phyloP scores from a whole-genome alignment of 1,140 invertebrate species.

The Atta colombica region DNA sequence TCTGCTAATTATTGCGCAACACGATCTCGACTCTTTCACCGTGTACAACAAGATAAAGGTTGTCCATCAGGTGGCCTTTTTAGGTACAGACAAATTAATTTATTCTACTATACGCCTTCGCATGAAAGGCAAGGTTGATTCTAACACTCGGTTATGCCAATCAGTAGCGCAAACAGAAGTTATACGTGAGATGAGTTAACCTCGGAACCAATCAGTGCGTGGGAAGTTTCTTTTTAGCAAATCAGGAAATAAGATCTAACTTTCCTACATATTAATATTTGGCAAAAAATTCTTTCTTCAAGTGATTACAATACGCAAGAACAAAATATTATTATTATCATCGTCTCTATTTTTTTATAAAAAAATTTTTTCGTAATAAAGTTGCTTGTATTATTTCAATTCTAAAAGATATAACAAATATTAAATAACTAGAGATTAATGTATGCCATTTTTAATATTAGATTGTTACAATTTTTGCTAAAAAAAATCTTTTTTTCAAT shows the following conservation, averaged over 20 bases:
- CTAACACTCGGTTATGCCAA: constrained; percentile 57
- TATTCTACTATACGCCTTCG: constrained; percentile 54
- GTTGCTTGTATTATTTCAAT: background rate
- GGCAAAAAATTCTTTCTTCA: background rate
- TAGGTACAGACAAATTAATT: constrained; percentile 73
- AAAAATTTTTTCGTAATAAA: background rate
- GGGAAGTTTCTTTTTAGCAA: constrained; percentile 38
- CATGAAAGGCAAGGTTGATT: constrained; percentile 58
- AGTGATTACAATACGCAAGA: background rate
- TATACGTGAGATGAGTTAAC: constrained; percentile 67
- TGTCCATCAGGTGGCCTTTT: constrained; percentile 67
- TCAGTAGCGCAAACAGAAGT: constrained; percentile 74
- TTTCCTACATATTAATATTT: background rate
- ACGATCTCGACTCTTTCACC: background rate
- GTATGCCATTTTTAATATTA: background rate
- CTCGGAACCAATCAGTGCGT: constrained; percentile 47
- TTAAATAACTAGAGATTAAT: background rate
- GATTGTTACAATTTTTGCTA: background rate
- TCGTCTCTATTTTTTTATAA: background rate
- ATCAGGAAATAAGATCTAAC: constrained; percentile 41
- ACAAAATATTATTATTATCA: background rate
- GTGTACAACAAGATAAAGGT: constrained; percentile 27
- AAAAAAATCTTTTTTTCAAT: background rate
- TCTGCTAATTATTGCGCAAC: constrained; percentile 67
- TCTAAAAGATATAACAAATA: background rate